Percentiles rank a stretch among this genome's conserved stretches.
phyloP scores from a whole-genome alignment of 2,113 vertebrate genomes.

The Pterocles burchelli region DNA sequence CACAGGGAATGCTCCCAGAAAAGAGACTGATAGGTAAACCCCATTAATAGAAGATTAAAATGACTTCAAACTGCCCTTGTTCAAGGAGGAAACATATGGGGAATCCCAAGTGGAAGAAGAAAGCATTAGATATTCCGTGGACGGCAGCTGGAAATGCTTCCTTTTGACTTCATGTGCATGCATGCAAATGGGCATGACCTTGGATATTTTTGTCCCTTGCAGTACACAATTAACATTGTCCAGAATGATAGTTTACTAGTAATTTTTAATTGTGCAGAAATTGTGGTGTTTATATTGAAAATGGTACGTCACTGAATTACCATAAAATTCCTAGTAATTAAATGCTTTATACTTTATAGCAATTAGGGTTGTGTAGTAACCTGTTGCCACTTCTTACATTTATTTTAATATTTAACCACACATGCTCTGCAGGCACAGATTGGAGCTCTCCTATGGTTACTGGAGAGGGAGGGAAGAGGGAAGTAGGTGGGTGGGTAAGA shows the following conservation, averaged over 20 bases:
- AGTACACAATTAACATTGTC: background rate
- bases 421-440: background rate
- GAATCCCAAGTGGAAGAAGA: constrained; percentile 57
- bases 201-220: constrained; percentile 13
- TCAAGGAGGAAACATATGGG: constrained; percentile 43
- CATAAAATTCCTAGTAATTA: constrained; percentile 8
- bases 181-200: background rate
- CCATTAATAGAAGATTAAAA: constrained; percentile 53
- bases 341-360: background rate
- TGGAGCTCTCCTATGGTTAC: background rate
- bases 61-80: constrained; percentile 60
- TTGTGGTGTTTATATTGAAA: background rate
- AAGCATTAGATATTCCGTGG: constrained; percentile 58
- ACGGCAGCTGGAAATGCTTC: constrained; percentile 18
- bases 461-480: background rate
- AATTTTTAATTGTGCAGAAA: constrained; percentile 36
- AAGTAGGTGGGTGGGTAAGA: constrained; percentile 7
- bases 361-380: background rate
- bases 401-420: constrained; percentile 39
- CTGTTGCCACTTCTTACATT: constrained; percentile 18
- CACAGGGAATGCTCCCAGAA: constrained; percentile 17
- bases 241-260: background rate
- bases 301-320: background rate
- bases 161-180: constrained; percentile 21
- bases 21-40: constrained; percentile 35